phyloP scores from a whole-genome alignment of 2,888 invertebrate genomes.

The Sussaba pulchella region DNA sequence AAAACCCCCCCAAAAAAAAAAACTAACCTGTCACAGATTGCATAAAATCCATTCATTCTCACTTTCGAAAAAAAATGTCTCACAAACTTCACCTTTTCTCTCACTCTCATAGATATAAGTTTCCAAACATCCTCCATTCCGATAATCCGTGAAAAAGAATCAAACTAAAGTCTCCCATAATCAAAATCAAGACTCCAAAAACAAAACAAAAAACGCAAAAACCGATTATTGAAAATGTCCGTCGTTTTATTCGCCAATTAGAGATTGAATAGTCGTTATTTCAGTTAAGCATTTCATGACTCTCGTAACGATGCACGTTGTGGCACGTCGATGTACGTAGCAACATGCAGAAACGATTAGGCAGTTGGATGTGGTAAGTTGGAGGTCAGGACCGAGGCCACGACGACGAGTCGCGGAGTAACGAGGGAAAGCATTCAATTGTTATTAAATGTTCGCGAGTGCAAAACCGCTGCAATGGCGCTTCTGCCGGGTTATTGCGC shows the following conservation, averaged over 20 bases:
- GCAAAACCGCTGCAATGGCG: constrained; percentile 40
- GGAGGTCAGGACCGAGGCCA: constrained; percentile 65
- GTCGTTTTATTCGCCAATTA: constrained; percentile 12
- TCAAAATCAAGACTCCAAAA: too few species aligned
- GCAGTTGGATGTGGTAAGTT: constrained; percentile 57
- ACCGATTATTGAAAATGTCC: too few species aligned
- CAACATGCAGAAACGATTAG: constrained; percentile 49
- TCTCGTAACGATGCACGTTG: constrained; percentile 34
- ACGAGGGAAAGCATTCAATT: constrained; percentile 67
- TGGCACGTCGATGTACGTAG: neutral
- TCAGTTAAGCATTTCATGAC: neutral
- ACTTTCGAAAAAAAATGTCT: too few species aligned
- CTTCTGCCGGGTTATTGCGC: neutral
- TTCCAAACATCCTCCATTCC: too few species aligned
- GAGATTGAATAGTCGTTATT: constrained; percentile 31
- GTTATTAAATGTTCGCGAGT: constrained; percentile 58
- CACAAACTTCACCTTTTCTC: too few species aligned
- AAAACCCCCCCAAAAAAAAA: too few species aligned
- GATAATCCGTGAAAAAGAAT: too few species aligned
- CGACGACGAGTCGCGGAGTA: constrained; percentile 44
- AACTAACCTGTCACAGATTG: too few species aligned
- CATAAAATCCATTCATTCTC: too few species aligned
- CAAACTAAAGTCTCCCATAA: too few species aligned
- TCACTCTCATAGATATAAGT: too few species aligned
- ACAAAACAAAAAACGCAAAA: too few species aligned